A percentile compares a stretch with the other conserved stretches of the same genome.
Conservation (phyloP, 2,888 invertebrate genomes). For the Acronicta leporina region DNA sequence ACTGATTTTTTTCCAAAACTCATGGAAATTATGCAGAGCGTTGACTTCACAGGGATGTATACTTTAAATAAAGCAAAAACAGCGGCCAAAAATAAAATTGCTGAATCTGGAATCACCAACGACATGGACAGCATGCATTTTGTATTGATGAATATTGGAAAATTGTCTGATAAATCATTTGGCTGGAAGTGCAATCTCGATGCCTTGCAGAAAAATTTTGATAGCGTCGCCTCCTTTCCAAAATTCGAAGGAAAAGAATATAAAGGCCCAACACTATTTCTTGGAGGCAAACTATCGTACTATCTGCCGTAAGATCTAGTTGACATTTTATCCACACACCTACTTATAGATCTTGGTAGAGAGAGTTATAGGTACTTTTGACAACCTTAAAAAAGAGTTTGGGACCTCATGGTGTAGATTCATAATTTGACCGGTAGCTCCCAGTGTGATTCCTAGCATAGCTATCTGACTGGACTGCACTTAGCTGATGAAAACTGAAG, state of each 20-base stretch:
- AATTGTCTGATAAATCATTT: conserved; percentile 56
- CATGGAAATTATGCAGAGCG: conserved; percentile 87
- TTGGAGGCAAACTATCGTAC: conserved; percentile 73
- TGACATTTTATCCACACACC: background rate
- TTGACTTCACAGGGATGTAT: conserved; percentile 87
- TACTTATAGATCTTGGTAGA: too few species aligned
- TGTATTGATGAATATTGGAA: conserved; percentile 71
- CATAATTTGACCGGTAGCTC: too few species aligned
- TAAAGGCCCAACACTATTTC: conserved; percentile 71
- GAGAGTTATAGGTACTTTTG: too few species aligned
- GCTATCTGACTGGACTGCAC: too few species aligned
- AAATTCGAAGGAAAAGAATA: conserved; percentile 62
- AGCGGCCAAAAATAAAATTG: conserved; percentile 66
- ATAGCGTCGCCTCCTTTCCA: conserved; percentile 70
- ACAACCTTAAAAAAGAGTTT: too few species aligned
- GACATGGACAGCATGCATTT: conserved; percentile 60
- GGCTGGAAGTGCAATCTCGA: conserved; percentile 75
- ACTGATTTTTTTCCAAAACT: conserved; percentile 87
- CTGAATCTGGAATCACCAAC: conserved; percentile 58
- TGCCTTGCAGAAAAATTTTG: conserved; percentile 61
- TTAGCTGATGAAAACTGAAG: too few species aligned
- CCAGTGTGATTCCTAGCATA: too few species aligned
- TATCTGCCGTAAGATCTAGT: conserved; percentile 73
- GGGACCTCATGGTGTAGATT: too few species aligned
- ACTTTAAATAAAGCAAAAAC: conserved; percentile 89